Evolutionary conservation across 2,113 vertebrate genomes (phyloP).

Genomic region (Rhabdornis inornatus): DNA sequence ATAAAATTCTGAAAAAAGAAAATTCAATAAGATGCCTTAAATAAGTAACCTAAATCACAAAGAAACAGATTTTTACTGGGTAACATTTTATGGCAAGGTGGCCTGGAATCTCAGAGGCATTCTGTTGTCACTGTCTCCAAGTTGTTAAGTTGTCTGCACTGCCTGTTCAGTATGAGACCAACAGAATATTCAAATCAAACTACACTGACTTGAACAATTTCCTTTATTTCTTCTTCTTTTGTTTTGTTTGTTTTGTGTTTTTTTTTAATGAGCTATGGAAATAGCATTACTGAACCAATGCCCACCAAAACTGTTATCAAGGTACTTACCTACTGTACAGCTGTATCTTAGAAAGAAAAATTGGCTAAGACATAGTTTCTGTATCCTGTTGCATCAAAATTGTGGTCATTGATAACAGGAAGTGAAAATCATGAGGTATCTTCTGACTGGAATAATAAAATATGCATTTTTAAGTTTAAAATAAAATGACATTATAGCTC

Average conservation of each 20-base stretch:
- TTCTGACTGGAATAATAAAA: conserved; percentile 26
- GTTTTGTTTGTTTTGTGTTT: not conserved
- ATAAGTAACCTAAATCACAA: not conserved
- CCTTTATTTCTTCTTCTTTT: not conserved
- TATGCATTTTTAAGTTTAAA: not conserved
- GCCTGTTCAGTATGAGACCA: conserved; percentile 36
- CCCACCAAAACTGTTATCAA: not conserved
- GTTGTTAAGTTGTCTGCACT: conserved; percentile 15
- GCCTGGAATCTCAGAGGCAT: not conserved
- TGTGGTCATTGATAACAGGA: not conserved
- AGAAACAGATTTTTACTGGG: conserved; percentile 51
- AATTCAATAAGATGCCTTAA: conserved; percentile 59
- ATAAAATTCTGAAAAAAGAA: not conserved
- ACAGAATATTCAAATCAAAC: not conserved
- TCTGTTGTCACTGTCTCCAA: not conserved
- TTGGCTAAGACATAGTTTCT: not conserved
- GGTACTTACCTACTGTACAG: conserved; percentile 38
- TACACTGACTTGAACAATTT: conserved; percentile 18
- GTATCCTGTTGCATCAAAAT: not conserved
- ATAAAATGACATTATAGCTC: not conserved
- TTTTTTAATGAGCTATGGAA: not conserved
- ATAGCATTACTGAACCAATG: not conserved
- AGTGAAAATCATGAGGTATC: not conserved
- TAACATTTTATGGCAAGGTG: not conserved
- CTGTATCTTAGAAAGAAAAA: not conserved